Evolutionary conservation across 2,888 invertebrate species (phyloP).

Genomic region (Dryocosmus kuriphilus): DNA sequence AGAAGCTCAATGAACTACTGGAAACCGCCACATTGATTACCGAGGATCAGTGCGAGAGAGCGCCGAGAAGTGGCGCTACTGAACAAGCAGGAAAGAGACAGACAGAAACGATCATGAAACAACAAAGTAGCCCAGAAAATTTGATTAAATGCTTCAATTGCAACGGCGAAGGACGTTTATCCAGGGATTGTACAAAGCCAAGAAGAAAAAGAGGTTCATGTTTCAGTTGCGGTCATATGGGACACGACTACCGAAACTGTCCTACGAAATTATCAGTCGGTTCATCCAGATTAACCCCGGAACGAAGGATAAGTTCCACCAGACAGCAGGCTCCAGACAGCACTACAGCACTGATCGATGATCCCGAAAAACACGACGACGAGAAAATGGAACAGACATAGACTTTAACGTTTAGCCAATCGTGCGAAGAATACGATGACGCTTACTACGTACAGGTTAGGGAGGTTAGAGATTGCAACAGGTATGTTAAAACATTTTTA

Average conservation of each 20-base stretch:
- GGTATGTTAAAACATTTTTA: conserved; percentile 43
- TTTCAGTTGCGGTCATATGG: background rate
- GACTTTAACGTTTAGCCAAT: background rate
- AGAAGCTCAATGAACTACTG: background rate
- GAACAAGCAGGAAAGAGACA: background rate
- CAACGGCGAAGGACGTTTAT: background rate
- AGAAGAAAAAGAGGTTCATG: conserved; percentile 7
- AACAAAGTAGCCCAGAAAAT: background rate
- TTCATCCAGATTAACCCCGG: background rate
- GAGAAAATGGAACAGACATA: background rate
- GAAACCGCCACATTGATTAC: background rate
- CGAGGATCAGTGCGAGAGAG: background rate
- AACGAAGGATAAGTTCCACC: background rate
- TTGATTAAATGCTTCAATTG: conserved; percentile 15
- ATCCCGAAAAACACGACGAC: background rate
- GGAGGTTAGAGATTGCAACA: background rate
- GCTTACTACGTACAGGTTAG: conserved; percentile 1
- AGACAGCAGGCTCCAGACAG: background rate
- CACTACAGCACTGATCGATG: background rate
- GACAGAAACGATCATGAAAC: fast-evolving
- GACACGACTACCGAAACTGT: background rate
- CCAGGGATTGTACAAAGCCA: background rate
- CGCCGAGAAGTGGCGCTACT: background rate
- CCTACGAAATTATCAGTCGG: background rate
- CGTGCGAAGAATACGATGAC: background rate